Percentiles rank a stretch among this genome's conserved stretches.
Evolutionary conservation across 2,888 invertebrate species (phyloP).

Genomic region (Sarcophaga subvicina): DNA sequence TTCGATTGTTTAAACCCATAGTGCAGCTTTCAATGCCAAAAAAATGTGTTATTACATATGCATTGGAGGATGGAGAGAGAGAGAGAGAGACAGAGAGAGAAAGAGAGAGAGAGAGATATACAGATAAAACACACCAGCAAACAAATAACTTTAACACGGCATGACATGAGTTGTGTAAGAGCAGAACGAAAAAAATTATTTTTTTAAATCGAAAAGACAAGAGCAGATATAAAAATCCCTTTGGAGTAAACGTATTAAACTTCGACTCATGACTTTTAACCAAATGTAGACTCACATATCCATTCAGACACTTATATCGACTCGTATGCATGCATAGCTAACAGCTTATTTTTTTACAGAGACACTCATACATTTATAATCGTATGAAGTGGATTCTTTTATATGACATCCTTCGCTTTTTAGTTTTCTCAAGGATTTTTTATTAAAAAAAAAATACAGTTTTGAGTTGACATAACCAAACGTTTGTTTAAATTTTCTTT

Average conservation of each 20-base stretch:
- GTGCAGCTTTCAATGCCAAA: no score
- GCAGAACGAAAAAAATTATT: background rate
- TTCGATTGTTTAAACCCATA: no score
- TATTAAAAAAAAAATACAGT: background rate
- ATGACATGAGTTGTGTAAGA: constrained; percentile 19
- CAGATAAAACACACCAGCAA: background rate
- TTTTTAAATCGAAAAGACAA: background rate
- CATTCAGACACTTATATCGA: background rate
- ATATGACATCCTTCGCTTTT: constrained; percentile 10
- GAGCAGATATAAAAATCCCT: constrained; percentile 38
- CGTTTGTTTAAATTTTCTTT: background rate
- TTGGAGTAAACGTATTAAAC: constrained; percentile 53
- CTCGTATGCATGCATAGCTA: background rate
- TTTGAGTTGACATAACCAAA: background rate
- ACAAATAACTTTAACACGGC: constrained; percentile 15
- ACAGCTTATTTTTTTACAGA: background rate
- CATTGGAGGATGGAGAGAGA: no score
- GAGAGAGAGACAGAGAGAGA: background rate
- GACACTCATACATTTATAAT: background rate
- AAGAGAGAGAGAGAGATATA: background rate
- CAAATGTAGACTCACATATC: constrained; percentile 11
- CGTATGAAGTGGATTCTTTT: constrained; percentile 7
- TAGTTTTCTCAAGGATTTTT: background rate
- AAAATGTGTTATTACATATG: no score
- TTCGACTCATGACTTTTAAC: constrained; percentile 50